Percentiles rank a stretch among this genome's conserved stretches.
These are phyloP conservation scores for Hucho hucho DNA, from an alignment of 2,113 vertebrate species.

Conservation along the genomic window DNA sequence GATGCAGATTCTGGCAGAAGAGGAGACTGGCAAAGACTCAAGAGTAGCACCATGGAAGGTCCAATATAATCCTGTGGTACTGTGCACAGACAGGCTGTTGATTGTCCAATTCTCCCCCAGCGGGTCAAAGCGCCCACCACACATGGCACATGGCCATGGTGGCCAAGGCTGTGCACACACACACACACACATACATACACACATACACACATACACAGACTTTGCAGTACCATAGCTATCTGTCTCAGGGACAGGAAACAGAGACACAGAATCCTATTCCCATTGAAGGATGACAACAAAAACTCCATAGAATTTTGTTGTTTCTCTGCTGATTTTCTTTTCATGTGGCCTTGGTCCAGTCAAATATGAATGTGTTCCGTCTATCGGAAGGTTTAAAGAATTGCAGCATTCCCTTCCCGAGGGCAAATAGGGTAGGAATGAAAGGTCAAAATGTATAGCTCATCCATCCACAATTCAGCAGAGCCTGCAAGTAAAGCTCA, in stretches of 20 bases:
- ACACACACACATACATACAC: constrained; percentile 26
- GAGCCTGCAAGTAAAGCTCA: no score
- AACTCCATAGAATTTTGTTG: constrained; percentile 34
- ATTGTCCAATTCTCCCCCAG: constrained; percentile 14
- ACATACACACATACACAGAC: constrained; percentile 67
- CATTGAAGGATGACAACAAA: constrained; percentile 28
- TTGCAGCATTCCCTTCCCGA: constrained; percentile 37
- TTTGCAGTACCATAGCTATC: constrained; percentile 41
- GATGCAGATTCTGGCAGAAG: not conserved
- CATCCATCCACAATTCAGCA: constrained; percentile 10
- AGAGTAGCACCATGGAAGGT: not conserved
- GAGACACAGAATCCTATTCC: constrained; percentile 57
- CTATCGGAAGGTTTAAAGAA: constrained; percentile 27
- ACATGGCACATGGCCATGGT: not conserved
- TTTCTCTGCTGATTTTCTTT: constrained; percentile 10
- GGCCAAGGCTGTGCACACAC: constrained; percentile 21
- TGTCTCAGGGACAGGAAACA: constrained; percentile 64
- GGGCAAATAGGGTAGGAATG: constrained; percentile 5
- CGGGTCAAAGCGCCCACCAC: constrained; percentile 29
- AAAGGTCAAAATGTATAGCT: constrained; percentile 37
- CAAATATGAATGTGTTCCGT: constrained; percentile 1
- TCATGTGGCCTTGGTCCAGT: not conserved
- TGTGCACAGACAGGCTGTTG: not conserved
- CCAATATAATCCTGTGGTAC: not conserved
- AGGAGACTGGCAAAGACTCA: not conserved